Base-by-base conservation (phyloP, 2,888 invertebrate species). In the Orthosia gracilis region DNA sequence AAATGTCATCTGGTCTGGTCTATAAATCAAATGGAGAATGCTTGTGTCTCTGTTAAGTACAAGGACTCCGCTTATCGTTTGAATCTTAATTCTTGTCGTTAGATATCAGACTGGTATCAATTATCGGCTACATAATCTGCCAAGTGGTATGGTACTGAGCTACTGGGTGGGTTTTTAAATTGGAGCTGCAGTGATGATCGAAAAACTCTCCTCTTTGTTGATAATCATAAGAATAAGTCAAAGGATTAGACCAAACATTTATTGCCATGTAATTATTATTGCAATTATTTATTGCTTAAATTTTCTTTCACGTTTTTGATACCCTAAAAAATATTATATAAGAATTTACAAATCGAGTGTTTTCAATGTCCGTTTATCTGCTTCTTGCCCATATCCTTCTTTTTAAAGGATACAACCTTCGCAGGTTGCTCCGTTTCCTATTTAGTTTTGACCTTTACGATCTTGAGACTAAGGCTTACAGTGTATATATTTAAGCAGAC, bases 21-120 rank as follows among this genome's bases (percentile, higher is more conserved):
- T 54, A 86, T 84, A 85, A 80, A 85, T 78, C 76, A 85, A 62
- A 45, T 65, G 55, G 74, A 77, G 80, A 86, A 84, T 85, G 85
- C 72, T 61, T 59, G 49, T 52, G 58, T 68, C 57, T 75, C 66
- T 78, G 82, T 80, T 78, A 79, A 82, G 73, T 73, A 75, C 82
- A 81, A 83, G 85, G 85, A 49, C 85, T 58, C 65, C 57, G 61
- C 66, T 70, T 73, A 72, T 78, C 83, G 77, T 75, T 69, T 40
- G 23, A 69, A 79, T 75, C 73, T 72, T 50, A 73, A 73, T 73
- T 12, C 21, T 4, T 62, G 31, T 49, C 57, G 17, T 63, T 66
- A 66, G 62, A 63, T 55, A 54, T 64, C 54, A n/a, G 3, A 40
- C 59, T 73, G 21, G 74, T 80, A 64, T 65, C 54, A 65, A 55